phyloP scores from a whole-genome alignment of 2,797 vertebrate species.

The Peromyscus eremicus region DNA sequence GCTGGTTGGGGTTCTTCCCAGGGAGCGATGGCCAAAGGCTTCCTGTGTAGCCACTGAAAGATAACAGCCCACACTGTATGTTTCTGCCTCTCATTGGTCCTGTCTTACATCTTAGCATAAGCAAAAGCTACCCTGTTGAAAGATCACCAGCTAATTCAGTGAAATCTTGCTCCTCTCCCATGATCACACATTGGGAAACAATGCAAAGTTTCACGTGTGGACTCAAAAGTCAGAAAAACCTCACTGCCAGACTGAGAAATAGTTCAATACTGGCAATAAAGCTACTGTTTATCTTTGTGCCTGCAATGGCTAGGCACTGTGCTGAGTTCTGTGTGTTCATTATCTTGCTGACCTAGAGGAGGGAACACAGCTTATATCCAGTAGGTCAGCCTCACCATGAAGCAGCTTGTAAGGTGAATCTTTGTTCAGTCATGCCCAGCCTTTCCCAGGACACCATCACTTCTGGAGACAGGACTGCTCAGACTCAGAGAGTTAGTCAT shows the following conservation, averaged over 20 bases:
- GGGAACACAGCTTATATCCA: not conserved
- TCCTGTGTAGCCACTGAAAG: not conserved
- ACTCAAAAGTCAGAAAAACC: slow-evolving; percentile 10
- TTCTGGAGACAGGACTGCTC: not conserved
- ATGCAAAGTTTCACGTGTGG: not conserved
- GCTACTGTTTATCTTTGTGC: not conserved
- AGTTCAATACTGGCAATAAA: not conserved
- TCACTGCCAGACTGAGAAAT: not conserved
- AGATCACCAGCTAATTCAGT: not conserved
- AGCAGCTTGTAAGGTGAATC: not conserved
- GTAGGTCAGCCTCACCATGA: not conserved
- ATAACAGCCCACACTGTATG: not conserved
- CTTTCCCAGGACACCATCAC: not conserved
- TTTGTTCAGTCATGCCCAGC: not conserved
- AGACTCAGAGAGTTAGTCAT: not conserved
- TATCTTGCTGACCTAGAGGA: not conserved
- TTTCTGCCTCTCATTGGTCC: not conserved
- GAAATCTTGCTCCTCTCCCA: not conserved
- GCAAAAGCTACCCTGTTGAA: slow-evolving; percentile 21
- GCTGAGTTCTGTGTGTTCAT: not conserved
- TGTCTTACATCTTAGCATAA: not conserved
- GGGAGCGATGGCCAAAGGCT: not conserved
- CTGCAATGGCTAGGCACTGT: not conserved
- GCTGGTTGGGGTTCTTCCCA: slow-evolving; percentile 26
- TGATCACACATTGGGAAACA: not conserved